Percentiles rank a stretch among this genome's conserved stretches.
Evolutionary conservation across 2,113 vertebrate species (phyloP).

Genomic region (Passer montanus): DNA sequence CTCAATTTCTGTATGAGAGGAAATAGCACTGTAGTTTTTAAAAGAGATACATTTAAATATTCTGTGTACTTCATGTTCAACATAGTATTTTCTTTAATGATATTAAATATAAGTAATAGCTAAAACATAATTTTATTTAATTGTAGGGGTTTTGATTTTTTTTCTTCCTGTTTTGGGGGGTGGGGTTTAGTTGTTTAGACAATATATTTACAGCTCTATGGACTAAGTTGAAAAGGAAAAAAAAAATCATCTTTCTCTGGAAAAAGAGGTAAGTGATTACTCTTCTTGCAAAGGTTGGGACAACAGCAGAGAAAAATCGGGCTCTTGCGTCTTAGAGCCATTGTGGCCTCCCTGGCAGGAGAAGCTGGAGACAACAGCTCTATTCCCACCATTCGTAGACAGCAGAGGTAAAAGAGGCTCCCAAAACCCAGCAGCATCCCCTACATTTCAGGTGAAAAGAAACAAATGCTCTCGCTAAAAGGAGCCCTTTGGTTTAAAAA

Average conservation of each 20-base stretch:
- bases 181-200: background rate
- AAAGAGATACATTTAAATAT: background rate
- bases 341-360: fast-evolving
- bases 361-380: fast-evolving
- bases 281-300: background rate
- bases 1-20: background rate
- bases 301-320: background rate
- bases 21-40: background rate
- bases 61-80: background rate
- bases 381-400: background rate
- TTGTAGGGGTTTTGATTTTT: fast-evolving
- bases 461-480: background rate
- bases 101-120: background rate
- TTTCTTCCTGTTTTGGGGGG: fast-evolving
- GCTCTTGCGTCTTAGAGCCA: background rate
- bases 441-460: background rate
- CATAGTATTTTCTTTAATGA: background rate
- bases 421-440: fast-evolving
- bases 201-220: background rate
- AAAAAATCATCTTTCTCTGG: background rate
- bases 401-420: background rate
- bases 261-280: background rate
- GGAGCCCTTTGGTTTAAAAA: background rate
- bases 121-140: background rate
- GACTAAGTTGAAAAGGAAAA: background rate